Percentiles rank a stretch among this genome's conserved stretches.
Evolutionary conservation across 2,113 vertebrate genomes (phyloP).

Genomic region (Eudorcas thomsonii): DNA sequence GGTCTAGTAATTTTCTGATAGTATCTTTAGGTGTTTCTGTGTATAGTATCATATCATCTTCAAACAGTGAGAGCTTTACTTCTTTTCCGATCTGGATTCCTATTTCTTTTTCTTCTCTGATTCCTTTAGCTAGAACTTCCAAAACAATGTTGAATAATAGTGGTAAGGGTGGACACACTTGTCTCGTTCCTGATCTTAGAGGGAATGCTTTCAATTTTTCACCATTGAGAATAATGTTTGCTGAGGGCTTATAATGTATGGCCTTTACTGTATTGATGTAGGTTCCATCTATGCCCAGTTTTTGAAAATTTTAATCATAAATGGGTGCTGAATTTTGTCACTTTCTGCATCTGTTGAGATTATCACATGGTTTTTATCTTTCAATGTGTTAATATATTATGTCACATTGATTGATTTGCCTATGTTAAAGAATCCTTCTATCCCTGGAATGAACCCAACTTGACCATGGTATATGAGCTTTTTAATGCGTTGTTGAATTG

Average conservation of each 20-base stretch:
- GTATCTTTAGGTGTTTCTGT: not conserved
- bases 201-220: not conserved
- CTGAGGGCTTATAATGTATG: not conserved
- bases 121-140: not conserved
- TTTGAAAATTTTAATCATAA: not conserved
- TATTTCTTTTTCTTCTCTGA: not conserved
- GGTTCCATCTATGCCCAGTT: not conserved
- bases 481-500: not conserved
- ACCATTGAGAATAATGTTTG: not conserved
- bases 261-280: not conserved
- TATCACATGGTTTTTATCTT: not conserved
- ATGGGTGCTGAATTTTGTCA: not conserved
- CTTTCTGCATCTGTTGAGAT: not conserved
- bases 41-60: not conserved
- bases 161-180: not conserved
- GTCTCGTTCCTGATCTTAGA: not conserved
- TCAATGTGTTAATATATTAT: not conserved
- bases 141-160: not conserved
- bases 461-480: not conserved
- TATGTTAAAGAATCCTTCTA: not conserved
- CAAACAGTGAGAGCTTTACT: not conserved
- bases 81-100: not conserved
- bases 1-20: not conserved
- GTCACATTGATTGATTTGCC: not conserved
- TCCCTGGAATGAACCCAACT: not conserved